These are phyloP conservation scores for Listronotus oregonensis DNA, from an alignment of 1,140 invertebrate species.

Conservation along the genomic window DNA sequence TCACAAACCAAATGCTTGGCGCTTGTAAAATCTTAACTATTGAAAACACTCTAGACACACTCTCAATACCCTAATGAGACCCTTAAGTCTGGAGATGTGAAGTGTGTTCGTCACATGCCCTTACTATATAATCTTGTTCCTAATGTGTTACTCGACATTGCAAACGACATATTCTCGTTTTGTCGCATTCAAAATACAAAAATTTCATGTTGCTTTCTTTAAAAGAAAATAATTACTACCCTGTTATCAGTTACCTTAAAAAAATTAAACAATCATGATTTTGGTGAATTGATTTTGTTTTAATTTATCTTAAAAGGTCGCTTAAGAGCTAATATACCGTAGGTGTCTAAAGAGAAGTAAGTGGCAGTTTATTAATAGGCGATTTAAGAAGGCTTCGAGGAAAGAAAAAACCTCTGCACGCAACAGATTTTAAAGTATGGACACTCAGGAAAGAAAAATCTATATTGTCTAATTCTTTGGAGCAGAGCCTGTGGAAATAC, in stretches of 20 bases:
- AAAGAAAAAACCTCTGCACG: no score
- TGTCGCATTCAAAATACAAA: slow-evolving; percentile 11
- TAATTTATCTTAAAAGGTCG: no score
- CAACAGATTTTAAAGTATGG: no score
- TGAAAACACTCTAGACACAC: slow-evolving; percentile 32
- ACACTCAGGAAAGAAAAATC: no score
- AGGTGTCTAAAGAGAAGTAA: no score
- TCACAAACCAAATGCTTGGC: neutral
- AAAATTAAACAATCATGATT: slow-evolving; percentile 4
- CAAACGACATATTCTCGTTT: slow-evolving; percentile 14
- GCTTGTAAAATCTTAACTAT: slow-evolving; percentile 33
- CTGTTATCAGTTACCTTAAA: neutral
- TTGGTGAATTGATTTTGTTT: neutral
- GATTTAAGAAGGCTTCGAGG: no score
- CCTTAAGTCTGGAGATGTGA: slow-evolving; percentile 32
- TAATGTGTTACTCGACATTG: slow-evolving; percentile 24
- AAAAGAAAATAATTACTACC: slow-evolving; percentile 14
- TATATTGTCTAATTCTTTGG: no score
- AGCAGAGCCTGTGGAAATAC: no score
- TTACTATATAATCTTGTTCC: slow-evolving; percentile 32
- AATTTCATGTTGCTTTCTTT: neutral
- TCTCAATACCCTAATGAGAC: slow-evolving; percentile 38
- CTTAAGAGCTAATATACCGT: no score
- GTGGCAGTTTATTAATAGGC: no score
- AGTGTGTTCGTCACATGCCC: slow-evolving; percentile 36